These are phyloP conservation scores for Hemitrygon akajei DNA, from an alignment of 2,797 vertebrate species.

Conservation along the genomic window DNA sequence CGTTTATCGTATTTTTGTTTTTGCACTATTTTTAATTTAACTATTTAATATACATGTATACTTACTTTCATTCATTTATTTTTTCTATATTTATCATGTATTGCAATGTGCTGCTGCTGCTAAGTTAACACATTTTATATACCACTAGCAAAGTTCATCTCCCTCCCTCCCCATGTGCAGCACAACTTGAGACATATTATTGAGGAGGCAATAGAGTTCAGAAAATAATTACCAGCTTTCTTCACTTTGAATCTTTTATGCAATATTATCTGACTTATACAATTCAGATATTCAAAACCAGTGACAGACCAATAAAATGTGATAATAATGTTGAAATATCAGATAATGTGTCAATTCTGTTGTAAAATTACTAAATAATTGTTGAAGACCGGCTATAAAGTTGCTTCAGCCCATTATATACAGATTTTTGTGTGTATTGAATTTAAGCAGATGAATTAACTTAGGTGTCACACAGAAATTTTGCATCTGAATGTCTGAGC, in stretches of 20 bases:
- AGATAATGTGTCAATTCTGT: neutral
- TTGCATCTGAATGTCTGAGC: neutral
- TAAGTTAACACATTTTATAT: no score
- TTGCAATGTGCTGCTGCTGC: no score
- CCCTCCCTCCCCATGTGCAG: no score
- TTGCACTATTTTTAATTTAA: no score
- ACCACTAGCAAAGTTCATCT: no score
- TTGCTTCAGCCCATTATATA: neutral
- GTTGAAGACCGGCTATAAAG: neutral
- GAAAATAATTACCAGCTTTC: neutral
- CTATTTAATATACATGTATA: no score
- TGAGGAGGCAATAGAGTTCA: neutral
- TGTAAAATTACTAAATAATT: neutral
- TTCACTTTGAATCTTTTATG: neutral
- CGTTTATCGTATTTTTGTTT: no score
- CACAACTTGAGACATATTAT: neutral
- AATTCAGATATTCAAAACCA: neutral
- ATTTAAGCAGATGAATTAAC: neutral
- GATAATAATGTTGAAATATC: neutral
- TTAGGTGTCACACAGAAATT: neutral
- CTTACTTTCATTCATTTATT: no score
- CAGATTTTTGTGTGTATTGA: no score
- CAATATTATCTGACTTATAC: neutral
- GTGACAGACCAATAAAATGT: neutral
- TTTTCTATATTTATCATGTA: no score